Evolutionary conservation across 2,888 invertebrate species (phyloP).

Genomic region (Drosophila meridiana): DNA sequence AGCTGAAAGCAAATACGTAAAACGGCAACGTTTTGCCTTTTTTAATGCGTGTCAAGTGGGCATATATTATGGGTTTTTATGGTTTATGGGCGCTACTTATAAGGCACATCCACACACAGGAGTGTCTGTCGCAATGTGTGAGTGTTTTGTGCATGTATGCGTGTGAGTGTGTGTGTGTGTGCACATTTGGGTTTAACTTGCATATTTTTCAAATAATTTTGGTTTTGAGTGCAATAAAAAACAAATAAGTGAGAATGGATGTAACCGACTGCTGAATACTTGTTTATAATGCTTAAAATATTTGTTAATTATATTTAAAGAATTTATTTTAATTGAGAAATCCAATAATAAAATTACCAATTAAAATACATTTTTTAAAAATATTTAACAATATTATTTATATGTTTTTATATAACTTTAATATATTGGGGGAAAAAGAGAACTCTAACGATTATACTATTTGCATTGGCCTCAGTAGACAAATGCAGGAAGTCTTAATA

Average conservation of each 20-base stretch:
- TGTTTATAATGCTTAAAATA: background rate
- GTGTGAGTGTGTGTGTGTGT: background rate
- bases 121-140: background rate
- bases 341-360: too few species aligned
- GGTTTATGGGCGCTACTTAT: conserved; percentile 67
- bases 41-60: conserved; percentile 78
- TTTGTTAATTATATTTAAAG: too few species aligned
- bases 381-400: too few species aligned
- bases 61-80: conserved; percentile 71
- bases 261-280: background rate
- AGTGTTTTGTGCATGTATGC: background rate
- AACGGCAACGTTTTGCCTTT: conserved; percentile 32
- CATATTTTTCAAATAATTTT: conserved; percentile 38
- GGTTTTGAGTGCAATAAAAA: conserved; percentile 59
- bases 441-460: too few species aligned
- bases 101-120: conserved; percentile 22
- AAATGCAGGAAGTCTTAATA: too few species aligned
- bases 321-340: too few species aligned
- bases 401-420: too few species aligned
- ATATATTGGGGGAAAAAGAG: too few species aligned
- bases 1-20: conserved; percentile 17
- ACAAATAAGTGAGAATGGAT: background rate
- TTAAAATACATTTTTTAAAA: too few species aligned
- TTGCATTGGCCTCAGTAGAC: too few species aligned
- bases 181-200: conserved; percentile 12